Conservation (phyloP, 1,140 invertebrate species). For the Rhizoglyphus robini region DNA sequence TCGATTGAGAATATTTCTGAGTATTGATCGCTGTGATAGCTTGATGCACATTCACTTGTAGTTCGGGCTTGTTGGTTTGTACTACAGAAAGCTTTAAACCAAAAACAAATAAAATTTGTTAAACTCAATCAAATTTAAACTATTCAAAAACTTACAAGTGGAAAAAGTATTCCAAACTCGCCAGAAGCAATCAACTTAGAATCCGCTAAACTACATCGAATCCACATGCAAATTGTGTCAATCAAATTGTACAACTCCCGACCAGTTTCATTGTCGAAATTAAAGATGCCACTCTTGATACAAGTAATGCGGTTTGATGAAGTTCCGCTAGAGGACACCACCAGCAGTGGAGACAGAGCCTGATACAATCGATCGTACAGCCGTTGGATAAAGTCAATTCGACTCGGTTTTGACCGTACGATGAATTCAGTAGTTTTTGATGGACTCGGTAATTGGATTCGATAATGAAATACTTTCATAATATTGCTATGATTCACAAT, state of each 20-base stretch:
- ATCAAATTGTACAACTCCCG: neutral
- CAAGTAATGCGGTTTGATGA: neutral
- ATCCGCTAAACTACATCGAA: neutral
- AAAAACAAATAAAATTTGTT: neutral
- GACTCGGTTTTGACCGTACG: neutral
- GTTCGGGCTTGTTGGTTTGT: neutral
- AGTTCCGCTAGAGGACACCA: neutral
- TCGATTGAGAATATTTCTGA: too few species aligned
- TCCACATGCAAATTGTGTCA: neutral
- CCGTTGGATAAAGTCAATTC: neutral
- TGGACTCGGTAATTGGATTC: neutral
- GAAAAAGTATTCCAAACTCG: neutral
- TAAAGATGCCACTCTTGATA: neutral
- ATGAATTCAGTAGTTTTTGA: too few species aligned
- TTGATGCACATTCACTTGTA: neutral
- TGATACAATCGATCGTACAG: neutral
- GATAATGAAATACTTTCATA: neutral
- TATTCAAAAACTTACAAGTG: neutral
- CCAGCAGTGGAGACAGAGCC: neutral
- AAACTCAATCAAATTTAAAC: neutral
- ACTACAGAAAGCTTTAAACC: neutral
- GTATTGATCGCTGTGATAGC: neutral
- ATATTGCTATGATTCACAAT: too few species aligned
- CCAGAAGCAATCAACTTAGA: neutral
- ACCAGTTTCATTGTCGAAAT: neutral